These are phyloP conservation scores for Polietes domitor DNA, from an alignment of 2,888 invertebrate genomes.

Conservation along the genomic window DNA sequence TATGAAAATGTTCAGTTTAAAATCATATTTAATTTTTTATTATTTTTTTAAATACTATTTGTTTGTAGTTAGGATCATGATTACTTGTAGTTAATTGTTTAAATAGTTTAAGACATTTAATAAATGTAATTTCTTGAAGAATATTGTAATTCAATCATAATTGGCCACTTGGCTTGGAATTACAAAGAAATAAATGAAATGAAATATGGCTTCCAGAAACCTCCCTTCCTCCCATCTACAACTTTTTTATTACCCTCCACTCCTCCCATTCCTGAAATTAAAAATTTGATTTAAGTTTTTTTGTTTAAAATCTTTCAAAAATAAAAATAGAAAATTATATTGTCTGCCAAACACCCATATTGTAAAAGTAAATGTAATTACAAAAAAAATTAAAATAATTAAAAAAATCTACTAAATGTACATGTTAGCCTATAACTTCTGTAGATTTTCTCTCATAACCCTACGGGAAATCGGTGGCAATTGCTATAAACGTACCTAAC, in stretches of 20 bases:
- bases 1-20: no score
- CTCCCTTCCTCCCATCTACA: neutral
- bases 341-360: slow-evolving; percentile 23
- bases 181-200: no score
- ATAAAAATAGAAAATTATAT: slow-evolving; percentile 10
- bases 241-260: neutral
- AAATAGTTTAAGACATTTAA: no score
- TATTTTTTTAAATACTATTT: no score
- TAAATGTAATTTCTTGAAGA: no score
- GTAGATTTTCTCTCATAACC: slow-evolving; percentile 20
- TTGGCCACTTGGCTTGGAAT: no score
- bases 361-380: slow-evolving; percentile 64
- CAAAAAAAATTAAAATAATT: slow-evolving; percentile 7
- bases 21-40: no score
- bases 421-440: slow-evolving; percentile 30
- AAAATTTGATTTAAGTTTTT: slow-evolving; percentile 2
- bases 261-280: slow-evolving; percentile 2
- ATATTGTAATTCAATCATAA: no score
- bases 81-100: no score
- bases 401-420: slow-evolving; percentile 35
- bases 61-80: no score
- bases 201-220: neutral
- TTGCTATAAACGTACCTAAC: no score
- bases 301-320: slow-evolving; percentile 20
- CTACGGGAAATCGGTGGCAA: no score